A percentile compares a stretch with the other conserved stretches of the same genome.
Conservation (phyloP, 2,888 invertebrate species). For the Rhogogaster chlorosoma region DNA sequence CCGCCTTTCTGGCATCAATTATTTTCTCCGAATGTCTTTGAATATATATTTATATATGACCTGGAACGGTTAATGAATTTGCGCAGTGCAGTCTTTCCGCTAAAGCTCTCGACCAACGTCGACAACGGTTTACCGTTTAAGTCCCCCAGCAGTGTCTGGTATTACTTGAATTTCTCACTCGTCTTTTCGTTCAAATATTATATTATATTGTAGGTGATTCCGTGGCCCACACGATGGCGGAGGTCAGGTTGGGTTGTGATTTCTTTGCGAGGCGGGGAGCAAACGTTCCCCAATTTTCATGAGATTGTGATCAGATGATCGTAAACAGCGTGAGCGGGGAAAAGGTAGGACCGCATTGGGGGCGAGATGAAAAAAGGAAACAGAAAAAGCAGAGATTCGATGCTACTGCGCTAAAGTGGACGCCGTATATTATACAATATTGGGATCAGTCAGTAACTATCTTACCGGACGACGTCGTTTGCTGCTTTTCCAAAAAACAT, state of each 20-base stretch:
- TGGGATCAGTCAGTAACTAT: constrained; percentile 54
- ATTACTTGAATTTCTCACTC: constrained; percentile 1
- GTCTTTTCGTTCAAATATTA: neutral
- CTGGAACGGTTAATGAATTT: constrained; percentile 26
- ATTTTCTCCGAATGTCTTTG: neutral
- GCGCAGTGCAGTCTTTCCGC: constrained; percentile 26
- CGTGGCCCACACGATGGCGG: neutral
- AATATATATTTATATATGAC: neutral
- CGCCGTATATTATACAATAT: constrained; percentile 43
- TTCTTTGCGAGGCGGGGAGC: constrained; percentile 36
- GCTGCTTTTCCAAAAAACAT: constrained; percentile 39
- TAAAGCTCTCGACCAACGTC: neutral
- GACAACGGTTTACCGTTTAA: constrained; percentile 7
- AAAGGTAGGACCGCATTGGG: constrained; percentile 60
- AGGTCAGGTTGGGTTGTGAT: constrained; percentile 12
- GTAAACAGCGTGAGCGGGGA: constrained; percentile 56
- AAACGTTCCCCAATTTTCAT: constrained; percentile 62
- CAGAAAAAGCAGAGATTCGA: constrained; percentile 7
- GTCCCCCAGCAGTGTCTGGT: neutral
- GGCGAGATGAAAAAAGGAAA: constrained; percentile 50
- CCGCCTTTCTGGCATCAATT: neutral
- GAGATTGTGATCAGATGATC: constrained; percentile 64
- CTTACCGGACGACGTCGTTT: constrained; percentile 59
- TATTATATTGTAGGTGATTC: constrained; percentile 18
- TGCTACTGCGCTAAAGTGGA: constrained; percentile 42